phyloP scores from a whole-genome alignment of 2,888 invertebrate species.

The Spatulosminthurus flaviceps region DNA sequence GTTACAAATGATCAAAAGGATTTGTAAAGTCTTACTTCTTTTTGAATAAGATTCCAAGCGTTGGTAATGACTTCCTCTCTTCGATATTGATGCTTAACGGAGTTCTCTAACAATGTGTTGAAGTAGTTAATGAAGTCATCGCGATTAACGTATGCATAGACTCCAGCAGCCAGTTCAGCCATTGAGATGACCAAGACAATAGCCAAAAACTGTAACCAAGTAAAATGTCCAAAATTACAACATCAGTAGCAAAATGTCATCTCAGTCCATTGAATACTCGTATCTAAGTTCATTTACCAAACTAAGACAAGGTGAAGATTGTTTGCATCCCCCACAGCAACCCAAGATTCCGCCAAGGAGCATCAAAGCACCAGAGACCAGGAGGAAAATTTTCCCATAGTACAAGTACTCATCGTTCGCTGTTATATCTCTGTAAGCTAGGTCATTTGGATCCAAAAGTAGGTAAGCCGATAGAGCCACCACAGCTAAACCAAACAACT shows the following conservation, averaged over 20 bases:
- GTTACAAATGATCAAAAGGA: too few relatives aligned
- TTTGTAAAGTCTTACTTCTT: slow-evolving; percentile 53
- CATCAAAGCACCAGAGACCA: slow-evolving; percentile 60
- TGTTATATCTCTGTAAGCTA: slow-evolving; percentile 56
- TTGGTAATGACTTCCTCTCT: slow-evolving; percentile 56
- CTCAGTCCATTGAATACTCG: too few relatives aligned
- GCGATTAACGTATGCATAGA: slow-evolving; percentile 59
- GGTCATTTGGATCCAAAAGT: slow-evolving; percentile 54
- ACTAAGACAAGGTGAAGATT: slow-evolving; percentile 59
- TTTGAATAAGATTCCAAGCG: slow-evolving; percentile 62
- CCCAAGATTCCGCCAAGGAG: slow-evolving; percentile 61
- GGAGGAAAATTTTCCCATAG: slow-evolving; percentile 60
- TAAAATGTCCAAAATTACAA: slow-evolving; percentile 28
- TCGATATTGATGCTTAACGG: slow-evolving; percentile 49
- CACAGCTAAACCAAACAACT: slow-evolving; percentile 61
- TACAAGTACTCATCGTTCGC: slow-evolving; percentile 58
- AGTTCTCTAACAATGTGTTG: slow-evolving; percentile 51
- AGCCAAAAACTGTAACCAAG: slow-evolving; percentile 56
- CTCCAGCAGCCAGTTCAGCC: slow-evolving; percentile 61
- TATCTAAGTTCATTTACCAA: too few relatives aligned
- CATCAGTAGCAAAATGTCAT: not conserved
- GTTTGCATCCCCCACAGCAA: slow-evolving; percentile 60
- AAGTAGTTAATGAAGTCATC: slow-evolving; percentile 61
- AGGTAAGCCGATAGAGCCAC: slow-evolving; percentile 59
- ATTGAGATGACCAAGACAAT: slow-evolving; percentile 61